These are phyloP conservation scores for Epicauta chinensis DNA, from an alignment of 1,140 invertebrate genomes.

Conservation along the genomic window DNA sequence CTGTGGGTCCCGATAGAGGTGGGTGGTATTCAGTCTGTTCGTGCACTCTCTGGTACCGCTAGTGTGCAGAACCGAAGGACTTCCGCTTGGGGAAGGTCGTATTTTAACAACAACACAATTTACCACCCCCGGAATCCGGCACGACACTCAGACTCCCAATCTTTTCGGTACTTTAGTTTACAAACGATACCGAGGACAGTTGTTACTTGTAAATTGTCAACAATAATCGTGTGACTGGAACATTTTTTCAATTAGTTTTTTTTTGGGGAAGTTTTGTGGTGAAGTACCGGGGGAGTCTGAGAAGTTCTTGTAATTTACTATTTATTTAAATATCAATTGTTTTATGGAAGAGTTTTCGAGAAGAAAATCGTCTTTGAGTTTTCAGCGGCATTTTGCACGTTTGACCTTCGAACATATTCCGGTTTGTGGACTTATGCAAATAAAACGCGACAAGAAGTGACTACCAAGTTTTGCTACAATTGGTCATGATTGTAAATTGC, in stretches of 20 bases:
- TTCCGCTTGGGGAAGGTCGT: slow-evolving; percentile 31
- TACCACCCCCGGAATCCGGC: slow-evolving; percentile 2
- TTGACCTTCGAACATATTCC: slow-evolving; percentile 22
- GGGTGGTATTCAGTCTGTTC: slow-evolving; percentile 33
- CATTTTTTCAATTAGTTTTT: too few relatives aligned
- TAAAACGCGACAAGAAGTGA: slow-evolving; percentile 12
- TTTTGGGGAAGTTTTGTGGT: neutral
- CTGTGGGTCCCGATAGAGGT: slow-evolving; percentile 31
- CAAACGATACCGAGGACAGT: neutral
- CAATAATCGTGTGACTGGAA: neutral
- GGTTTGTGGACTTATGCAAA: slow-evolving; percentile 23
- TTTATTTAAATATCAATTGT: slow-evolving; percentile 19
- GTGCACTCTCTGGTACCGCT: slow-evolving; percentile 29
- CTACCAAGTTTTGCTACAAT: slow-evolving; percentile 3
- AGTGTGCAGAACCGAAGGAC: slow-evolving; percentile 30
- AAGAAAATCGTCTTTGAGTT: neutral
- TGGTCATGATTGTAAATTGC: slow-evolving; percentile 6
- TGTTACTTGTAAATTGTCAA: neutral
- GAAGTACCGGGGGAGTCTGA: neutral
- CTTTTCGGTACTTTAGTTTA: neutral
- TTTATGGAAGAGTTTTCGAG: slow-evolving; percentile 20
- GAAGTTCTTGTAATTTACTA: slow-evolving; percentile 5
- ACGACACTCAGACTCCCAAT: neutral
- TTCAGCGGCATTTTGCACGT: slow-evolving; percentile 10
- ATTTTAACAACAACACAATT: neutral